Conservation (phyloP, 2,888 invertebrate genomes). For the Geophilus truncorum region DNA sequence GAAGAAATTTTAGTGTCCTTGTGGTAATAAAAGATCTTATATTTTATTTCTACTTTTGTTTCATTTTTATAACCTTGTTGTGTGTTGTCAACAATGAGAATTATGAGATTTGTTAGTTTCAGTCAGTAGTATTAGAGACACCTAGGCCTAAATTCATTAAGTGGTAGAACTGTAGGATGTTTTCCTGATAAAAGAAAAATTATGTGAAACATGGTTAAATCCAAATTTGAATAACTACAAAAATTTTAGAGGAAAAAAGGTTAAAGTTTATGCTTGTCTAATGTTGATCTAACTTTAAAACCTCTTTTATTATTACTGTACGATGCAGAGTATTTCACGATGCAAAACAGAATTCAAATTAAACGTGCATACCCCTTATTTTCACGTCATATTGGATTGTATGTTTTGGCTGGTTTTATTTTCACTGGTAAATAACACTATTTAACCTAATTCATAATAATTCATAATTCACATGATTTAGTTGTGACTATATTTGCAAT, state of each 20-base stretch:
- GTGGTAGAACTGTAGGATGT: neutral
- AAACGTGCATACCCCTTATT: no score
- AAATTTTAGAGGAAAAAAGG: neutral
- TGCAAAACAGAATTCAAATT: no score
- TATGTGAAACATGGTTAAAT: neutral
- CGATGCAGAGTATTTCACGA: no score
- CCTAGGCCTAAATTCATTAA: neutral
- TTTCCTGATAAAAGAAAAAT: neutral
- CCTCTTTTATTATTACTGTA: no score
- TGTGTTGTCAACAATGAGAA: neutral
- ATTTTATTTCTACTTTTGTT: neutral
- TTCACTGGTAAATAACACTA: neutral
- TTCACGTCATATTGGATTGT: no score
- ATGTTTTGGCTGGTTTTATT: neutral
- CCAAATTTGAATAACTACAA: no score
- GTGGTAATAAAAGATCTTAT: neutral
- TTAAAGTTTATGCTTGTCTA: neutral
- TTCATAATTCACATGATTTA: neutral
- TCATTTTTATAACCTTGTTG: neutral
- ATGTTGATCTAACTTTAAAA: no score
- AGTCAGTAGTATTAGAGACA: neutral
- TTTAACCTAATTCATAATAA: neutral
- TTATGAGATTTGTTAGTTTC: no score
- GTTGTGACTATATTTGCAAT: neutral
- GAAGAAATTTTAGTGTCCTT: neutral